phyloP scores from a whole-genome alignment of 2,797 vertebrate genomes.

The Enteromius treurensis region DNA sequence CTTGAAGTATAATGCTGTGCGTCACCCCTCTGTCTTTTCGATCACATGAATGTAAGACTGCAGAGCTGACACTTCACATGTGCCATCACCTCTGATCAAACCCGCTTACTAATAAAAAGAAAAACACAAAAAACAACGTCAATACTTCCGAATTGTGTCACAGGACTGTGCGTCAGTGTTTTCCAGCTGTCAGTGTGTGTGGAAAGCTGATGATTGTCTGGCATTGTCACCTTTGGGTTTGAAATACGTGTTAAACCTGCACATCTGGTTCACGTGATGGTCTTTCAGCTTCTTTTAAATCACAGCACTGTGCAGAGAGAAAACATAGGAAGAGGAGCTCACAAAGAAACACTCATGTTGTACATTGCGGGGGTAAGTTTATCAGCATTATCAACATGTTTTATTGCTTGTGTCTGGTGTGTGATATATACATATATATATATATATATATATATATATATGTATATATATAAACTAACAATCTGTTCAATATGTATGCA shows the following conservation, averaged over 20 bases:
- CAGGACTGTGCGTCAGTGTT: conserved; percentile 27
- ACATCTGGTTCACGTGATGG: conserved; percentile 39
- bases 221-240: background rate
- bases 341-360: conserved; percentile 66
- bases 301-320: conserved; percentile 22
- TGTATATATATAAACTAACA: no score
- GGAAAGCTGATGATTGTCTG: conserved; percentile 8
- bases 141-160: background rate
- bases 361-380: conserved; percentile 72
- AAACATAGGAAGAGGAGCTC: conserved; percentile 36
- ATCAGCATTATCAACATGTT: background rate
- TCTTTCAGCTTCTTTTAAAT: conserved; percentile 26
- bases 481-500: no score
- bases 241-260: conserved; percentile 49
- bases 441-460: no score
- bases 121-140: conserved; percentile 9
- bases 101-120: background rate
- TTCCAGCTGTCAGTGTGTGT: background rate
- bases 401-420: conserved; percentile 16
- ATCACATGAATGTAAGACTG: background rate
- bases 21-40: background rate
- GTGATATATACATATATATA: no score
- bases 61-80: background rate
- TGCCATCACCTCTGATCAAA: background rate
- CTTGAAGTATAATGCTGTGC: background rate